Evolutionary conservation across 1,140 invertebrate species (phyloP), one percentile per base, ranked within the genome.

Genomic region (Trachymyrmex cornetzi): DNA sequence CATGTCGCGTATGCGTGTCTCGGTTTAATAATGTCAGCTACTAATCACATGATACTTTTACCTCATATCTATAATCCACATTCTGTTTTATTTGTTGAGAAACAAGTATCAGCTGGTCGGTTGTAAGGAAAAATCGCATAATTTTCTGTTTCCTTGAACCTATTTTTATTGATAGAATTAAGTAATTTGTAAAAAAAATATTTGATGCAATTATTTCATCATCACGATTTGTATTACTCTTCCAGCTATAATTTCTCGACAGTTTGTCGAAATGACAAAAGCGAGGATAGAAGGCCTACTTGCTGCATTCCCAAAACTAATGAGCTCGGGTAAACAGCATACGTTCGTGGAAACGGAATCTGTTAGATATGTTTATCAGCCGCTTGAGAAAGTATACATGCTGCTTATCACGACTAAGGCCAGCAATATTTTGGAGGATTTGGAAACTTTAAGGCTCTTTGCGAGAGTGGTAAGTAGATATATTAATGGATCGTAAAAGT

Each of bases 321-420:
- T 99, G 97, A 98, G 97, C 66, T 96, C 97, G 69, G 99, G 98
- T 7, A 98, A 99, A 92, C 99, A 99, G 93, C 99, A 99, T 94
- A 99, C 99, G 12, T 99, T 99, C 96, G 98, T 99, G 30, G 99
- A 99, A 96, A 99, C 99, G 5, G 99, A 99, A 93, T 99, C 98
- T 87, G 99, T 99, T 57, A 96, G 98, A 93, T 99, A 99, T 96
- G 99, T 99, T 2, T 99, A 99, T 95, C 99, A 99, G 93, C 99
- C 99, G 0, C 95, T 99, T 94, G 99, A 99, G 94, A 99, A 99
- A 94, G 95, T 99, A 3, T 99, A 99, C 94, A 99, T 99, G 97
- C 94, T 99, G 27, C 96, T 99, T 0, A 99, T 99, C 66, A 99
- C 99, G 9, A 99, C 99, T 57, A 99, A 99, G 96, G 98, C 99